These are phyloP conservation scores for Rhynchomys soricoides DNA, from an alignment of 2,113 vertebrate genomes.

Conservation along the genomic window DNA sequence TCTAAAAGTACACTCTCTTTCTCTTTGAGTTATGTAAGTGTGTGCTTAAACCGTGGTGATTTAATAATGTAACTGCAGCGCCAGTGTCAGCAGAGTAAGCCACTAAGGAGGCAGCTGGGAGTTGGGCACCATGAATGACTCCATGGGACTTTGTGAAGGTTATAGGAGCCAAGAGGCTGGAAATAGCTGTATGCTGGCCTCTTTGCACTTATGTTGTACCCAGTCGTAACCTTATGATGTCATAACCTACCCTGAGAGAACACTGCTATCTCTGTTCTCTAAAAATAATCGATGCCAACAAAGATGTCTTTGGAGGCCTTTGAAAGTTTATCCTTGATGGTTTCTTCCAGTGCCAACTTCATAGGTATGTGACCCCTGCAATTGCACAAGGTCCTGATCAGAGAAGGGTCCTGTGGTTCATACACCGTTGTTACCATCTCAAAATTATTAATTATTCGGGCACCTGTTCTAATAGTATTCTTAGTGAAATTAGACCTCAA, in stretches of 20 bases:
- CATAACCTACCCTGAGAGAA: conserved; percentile 1
- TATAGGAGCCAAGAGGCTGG: background rate
- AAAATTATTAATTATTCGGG: background rate
- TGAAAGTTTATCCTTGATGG: background rate
- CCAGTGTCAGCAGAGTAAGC: background rate
- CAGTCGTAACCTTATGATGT: background rate
- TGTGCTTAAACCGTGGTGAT: conserved; percentile 36
- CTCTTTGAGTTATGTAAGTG: conserved; percentile 44
- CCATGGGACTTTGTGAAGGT: background rate
- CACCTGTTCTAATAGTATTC: background rate
- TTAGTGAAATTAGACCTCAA: background rate
- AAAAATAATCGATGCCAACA: background rate
- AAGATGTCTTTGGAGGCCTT: background rate
- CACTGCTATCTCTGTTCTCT: background rate
- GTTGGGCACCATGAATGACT: background rate
- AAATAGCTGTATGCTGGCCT: background rate
- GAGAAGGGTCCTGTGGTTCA: background rate
- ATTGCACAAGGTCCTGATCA: background rate
- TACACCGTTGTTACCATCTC: background rate
- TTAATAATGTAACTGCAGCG: conserved; percentile 14
- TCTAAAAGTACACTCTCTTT: background rate
- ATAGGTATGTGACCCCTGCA: background rate
- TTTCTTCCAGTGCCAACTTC: background rate
- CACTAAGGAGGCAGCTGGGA: background rate
- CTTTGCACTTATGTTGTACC: background rate